Evolutionary conservation across 1,140 invertebrate genomes (phyloP).

Genomic region (Polyergus mexicanus): DNA sequence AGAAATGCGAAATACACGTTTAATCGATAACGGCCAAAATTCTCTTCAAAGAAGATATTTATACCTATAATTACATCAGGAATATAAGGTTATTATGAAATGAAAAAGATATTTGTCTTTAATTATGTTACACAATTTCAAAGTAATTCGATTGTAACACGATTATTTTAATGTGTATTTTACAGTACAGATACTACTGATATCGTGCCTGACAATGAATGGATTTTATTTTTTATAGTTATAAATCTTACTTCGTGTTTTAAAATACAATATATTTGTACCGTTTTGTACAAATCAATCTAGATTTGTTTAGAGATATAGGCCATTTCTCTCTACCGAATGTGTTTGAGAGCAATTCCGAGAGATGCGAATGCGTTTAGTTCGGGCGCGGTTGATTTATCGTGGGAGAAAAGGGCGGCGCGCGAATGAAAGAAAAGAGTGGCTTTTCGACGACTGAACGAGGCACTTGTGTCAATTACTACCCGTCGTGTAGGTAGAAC

Average conservation of each 20-base stretch:
- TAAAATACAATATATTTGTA: constrained; percentile 63
- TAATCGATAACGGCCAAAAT: neutral
- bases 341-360: constrained; percentile 38
- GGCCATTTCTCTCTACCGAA: constrained; percentile 19
- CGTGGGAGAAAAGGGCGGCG: constrained; percentile 50
- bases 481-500: constrained; percentile 52
- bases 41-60: neutral
- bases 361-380: constrained; percentile 43
- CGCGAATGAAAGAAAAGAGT: constrained; percentile 57
- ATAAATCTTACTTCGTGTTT: constrained; percentile 1
- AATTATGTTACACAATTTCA: neutral
- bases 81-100: neutral
- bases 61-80: neutral
- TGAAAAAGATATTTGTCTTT: neutral
- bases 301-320: constrained; percentile 49
- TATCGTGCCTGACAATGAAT: neutral
- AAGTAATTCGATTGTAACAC: no score
- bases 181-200: neutral
- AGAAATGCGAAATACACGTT: neutral
- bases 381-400: constrained; percentile 45
- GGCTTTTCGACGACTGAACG: constrained; percentile 58
- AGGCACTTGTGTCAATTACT: constrained; percentile 63
- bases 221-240: neutral
- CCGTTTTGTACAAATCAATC: constrained; percentile 36
- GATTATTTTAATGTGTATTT: neutral